Evolutionary conservation across 2,888 invertebrate species (phyloP), one percentile per base, ranked within the genome.

Genomic region (Pogonocherus hispidulus): DNA sequence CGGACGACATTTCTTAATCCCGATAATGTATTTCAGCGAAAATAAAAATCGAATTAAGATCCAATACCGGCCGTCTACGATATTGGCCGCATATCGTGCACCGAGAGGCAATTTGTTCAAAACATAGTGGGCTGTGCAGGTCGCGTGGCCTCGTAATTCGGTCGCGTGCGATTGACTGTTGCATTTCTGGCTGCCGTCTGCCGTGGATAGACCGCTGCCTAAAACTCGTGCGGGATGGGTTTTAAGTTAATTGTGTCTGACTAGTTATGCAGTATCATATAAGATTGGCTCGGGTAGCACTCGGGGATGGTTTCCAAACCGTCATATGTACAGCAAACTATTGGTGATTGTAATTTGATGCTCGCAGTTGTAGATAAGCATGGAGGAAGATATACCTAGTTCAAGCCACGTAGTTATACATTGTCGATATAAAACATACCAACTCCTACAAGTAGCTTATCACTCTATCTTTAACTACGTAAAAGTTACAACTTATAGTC

Each of bases 41-140:
- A 70, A 71, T 71, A 71, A 72, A 76, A 74, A 76, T 76, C 74
- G 73, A 76, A 74, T 76, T 76, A 74, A 76, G 71, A 69, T 73
- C 69, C 68, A 71, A 73, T 76, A 70, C 69, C 64, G 64, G 69
- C 73, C 73, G 74, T 74, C 70, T 70, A 69, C 57, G 67, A 67
- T 67, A 63, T 72, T 65, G 64, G 49, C 44, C 49, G n/a, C 55
- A 54, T 65, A 60, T 60, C 64, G 63, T 59, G 63, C 18, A 47
- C 44, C 18, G 52, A 62, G 47, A 66, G 60, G 66, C 67, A 69
- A 72, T 69, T 72, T 72, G 69, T 41, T 63, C 60, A 63, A 69
- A 69, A 65, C 67, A 66, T 60, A 67, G 69, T 67, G 66, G 71
- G 66, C 67, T 46, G 66, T 62, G 66, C 19, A 14, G 49, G 44